Evolutionary conservation across 37 sponge, comb jelly and placozoan species (phyloP).

Genomic region (Spongilla lacustris): DNA sequence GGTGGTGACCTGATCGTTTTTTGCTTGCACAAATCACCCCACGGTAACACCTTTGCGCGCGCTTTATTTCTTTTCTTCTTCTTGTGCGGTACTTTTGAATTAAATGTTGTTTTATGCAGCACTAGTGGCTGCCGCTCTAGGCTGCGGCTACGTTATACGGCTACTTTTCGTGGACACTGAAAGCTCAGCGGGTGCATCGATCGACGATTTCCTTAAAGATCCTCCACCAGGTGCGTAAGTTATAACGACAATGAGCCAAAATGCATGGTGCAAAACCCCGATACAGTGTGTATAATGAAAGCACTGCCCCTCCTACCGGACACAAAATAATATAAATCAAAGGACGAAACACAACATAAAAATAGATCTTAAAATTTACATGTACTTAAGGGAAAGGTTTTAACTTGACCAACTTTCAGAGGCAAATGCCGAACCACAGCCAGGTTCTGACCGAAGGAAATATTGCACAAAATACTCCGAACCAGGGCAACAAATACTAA

Average conservation of each 20-base stretch:
- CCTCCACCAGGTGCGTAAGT: background rate
- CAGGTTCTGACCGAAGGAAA: slow-evolving; percentile 5
- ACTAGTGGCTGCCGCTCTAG: background rate
- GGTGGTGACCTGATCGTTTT: background rate
- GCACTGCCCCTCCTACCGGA: background rate
- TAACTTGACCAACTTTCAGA: too few relatives aligned
- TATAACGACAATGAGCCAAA: background rate
- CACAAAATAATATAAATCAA: too few relatives aligned
- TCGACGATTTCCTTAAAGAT: background rate
- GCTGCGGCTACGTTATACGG: background rate
- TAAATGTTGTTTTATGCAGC: background rate
- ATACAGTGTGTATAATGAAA: too few relatives aligned
- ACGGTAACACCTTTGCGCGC: background rate
- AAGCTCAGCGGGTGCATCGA: background rate
- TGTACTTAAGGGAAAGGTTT: too few relatives aligned
- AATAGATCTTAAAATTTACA: too few relatives aligned
- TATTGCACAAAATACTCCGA: slow-evolving; percentile 47
- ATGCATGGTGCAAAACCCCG: too few relatives aligned
- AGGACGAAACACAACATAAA: too few relatives aligned
- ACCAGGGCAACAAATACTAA: slow-evolving; percentile 50
- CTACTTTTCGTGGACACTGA: background rate
- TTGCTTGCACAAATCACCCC: background rate
- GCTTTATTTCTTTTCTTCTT: background rate
- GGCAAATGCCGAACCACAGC: background rate
- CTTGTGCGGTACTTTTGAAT: background rate